Base-by-base conservation (phyloP, 2,113 vertebrate genomes). In the Tor tambroides region DNA sequence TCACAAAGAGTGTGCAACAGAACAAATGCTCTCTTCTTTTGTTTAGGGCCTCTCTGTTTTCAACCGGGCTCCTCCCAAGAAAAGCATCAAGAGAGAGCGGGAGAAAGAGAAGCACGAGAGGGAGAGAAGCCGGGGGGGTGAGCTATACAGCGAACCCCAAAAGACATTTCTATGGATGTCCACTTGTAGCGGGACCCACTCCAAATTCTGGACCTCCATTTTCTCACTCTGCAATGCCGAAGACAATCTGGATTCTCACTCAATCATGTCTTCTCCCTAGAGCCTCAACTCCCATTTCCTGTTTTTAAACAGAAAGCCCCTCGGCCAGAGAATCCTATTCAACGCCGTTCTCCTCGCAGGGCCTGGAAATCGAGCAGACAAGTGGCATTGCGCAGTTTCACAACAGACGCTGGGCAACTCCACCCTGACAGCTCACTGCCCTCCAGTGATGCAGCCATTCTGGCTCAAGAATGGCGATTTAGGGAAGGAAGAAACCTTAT, bases 281-380 rank as follows among this genome's bases (percentile, higher is more conserved):
- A 91, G 94, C 86, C 89, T 82, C 86, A 78, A 91, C 80, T 79
- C 76, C 79, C 72, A 89, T 88, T 95, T 95, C 93, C 95, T 95
- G 95, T 94, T 93, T 93, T 91, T 82, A 82, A 21, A 78, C 32
- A 41, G 21, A 83, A 71, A 89, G 85, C 59, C 77, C 86, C 84
- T 89, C 21, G 32, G 85, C 90, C 84, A 72, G 84, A 43, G 72
- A n/a, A 82, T 85, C 87, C 78, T 87, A 90, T 91, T 89, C 86
- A 91, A 75, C 59, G 67, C 49, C 30, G 65, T 71, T 65, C 86
- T 46, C 28, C 85, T n/a, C 1, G 46, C 67, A 74, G 69, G 5
- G 84, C 32, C 32, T 76, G 59, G 19, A 90, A 84, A 88, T 87
- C 71, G 12, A 3, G 89, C 88, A 88, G 92, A 92, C 92, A 92